Base-by-base conservation (phyloP, 2,113 vertebrate species). In the Ailuropoda melanoleuca region DNA sequence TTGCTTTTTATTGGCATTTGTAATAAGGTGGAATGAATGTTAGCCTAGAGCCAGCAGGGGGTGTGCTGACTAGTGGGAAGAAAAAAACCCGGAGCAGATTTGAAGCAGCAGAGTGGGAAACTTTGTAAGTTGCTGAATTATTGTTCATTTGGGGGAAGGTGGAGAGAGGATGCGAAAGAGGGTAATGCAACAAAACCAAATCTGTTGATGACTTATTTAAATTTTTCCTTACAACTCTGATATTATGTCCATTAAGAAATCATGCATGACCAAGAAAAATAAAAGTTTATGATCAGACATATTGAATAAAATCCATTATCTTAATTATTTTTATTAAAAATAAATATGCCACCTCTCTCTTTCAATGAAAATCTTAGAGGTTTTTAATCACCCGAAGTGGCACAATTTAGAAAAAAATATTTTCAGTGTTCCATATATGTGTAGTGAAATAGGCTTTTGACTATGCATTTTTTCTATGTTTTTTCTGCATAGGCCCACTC, bases 11-110 rank as follows among this genome's bases (percentile, higher is more conserved):
- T 97, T 98, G 98, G 94, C 77, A 74, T 98, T 98, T 97, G 96
- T 62, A 92, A 90, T 94, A 97, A 98, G 68, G 93, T 97, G 92
- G 85, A 98, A 98, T 97, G 94, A 97, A 94, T 98, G 82, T 95
- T 46, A 5, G 95, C 93, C 93, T 98, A 96, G 78, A 98, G 93
- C 94, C 98, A 98, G 96, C 92, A 0, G 98, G 98, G 98, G 97
- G 88, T 98, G 60, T 97, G 97, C 96, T 98, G 97, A 97, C 89
- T 90, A 98, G 74, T 88, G 97, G 62, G 70, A 83, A 66, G 72
- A 9, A 96, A 89, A 66, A 78, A 56, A 48, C 46, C 74, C 43
- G 96, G 88, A 96, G 50, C 70, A 97, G 86, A 96, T 75, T 58
- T 77, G 75, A 92, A 96, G 64, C 94, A 98, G 95, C 64, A 62